Percentiles rank a stretch among this genome's conserved stretches.
Evolutionary conservation across 2,888 invertebrate genomes (phyloP).

Genomic region (Thecophora atra): DNA sequence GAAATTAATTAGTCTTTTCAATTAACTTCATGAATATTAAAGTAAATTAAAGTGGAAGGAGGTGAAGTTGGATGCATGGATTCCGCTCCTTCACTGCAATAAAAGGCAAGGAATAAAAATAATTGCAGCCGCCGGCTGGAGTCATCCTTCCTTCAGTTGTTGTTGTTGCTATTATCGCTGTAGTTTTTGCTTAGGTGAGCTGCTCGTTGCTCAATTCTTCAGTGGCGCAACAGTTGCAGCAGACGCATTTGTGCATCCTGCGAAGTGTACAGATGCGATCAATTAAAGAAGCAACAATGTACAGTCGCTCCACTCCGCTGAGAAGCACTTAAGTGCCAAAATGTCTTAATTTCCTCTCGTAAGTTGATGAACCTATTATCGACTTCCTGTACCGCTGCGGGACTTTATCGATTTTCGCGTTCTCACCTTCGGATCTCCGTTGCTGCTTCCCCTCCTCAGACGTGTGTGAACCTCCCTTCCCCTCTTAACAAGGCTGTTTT

Average conservation of each 20-base stretch:
- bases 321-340: conserved; percentile 1
- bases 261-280: background rate
- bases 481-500: background rate
- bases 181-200: background rate
- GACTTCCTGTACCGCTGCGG: conserved; percentile 43
- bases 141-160: background rate
- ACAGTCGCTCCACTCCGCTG: background rate
- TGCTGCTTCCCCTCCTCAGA: background rate
- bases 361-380: conserved; percentile 48
- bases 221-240: background rate
- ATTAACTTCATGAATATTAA: conserved; percentile 40
- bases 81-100: conserved; percentile 11
- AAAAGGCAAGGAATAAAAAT: conserved; percentile 15
- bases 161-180: background rate
- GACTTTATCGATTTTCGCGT: background rate
- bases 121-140: background rate
- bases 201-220: background rate
- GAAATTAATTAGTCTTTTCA: conserved; percentile 38
- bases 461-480: background rate
- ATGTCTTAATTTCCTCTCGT: conserved; percentile 34
- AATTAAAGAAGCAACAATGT: background rate
- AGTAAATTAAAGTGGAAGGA: conserved; percentile 11
- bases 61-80: conserved; percentile 8
- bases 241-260: background rate
- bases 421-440: background rate